Evolutionary conservation across 2,888 invertebrate species (phyloP), one percentile per base, ranked within the genome.

Genomic region (Cheilosia soror): DNA sequence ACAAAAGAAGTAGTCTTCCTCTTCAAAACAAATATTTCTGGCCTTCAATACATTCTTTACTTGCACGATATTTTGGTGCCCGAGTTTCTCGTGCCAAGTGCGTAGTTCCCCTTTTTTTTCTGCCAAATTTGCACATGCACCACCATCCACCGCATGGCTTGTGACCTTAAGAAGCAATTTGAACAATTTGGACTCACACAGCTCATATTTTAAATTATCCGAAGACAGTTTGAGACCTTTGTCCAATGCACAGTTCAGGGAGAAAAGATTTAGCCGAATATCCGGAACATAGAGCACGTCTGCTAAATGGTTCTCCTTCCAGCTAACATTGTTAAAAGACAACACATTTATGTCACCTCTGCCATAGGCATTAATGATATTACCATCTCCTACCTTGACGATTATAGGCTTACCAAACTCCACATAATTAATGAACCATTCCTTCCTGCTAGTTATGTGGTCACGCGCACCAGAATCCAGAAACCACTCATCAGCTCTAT

Each of bases 11-110:
- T 60, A 4, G 44, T 76, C 42, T 27, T 85, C 55, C 29, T 71
- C 77, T 29, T 29, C 55, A 72, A 68, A 88, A 15, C 73, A 11
- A 62, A 89, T 87, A n/a, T 81, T 68, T 37, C 72, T 68, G 6
- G 66, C n/a, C 5, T 63, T 77, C n/a, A 89, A 73, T 5, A 88
- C 25, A 31, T 57, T 72, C 63, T 80, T 86, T 4, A 88, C 87
- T 31, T 88, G 87, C 1, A 20, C 49, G 11, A 87, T 69, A 51
- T 87, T 80, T 82, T 89, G 88, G 58, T 88, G 88, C 5, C 83
- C 79, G 15, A 89, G 49, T 25, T 88, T 40, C 33, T 88, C 88
- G 71, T 89, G 88, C 89, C 89, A 89, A 4, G 81, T 20, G 33
- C 87, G 68, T 27, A 87, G 44, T 80, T 66, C 49, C 78, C 73